Percentiles rank a stretch among this genome's conserved stretches.
phyloP scores from a whole-genome alignment of 2,888 invertebrate genomes.

The Mesorhabditis sp. region DNA sequence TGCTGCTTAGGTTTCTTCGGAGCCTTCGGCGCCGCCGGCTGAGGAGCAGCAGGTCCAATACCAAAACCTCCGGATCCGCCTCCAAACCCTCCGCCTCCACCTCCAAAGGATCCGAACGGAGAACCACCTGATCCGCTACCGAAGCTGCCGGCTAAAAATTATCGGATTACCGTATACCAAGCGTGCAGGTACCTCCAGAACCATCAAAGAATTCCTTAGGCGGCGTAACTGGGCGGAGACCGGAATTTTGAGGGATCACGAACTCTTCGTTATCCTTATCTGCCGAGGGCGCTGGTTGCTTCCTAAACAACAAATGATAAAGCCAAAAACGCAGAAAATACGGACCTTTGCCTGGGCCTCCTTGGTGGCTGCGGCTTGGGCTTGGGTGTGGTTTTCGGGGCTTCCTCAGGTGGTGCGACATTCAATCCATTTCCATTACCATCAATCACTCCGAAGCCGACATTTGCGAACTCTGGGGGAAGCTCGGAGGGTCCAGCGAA shows the following conservation, averaged over 20 bases:
- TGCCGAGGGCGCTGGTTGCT: conserved; percentile 28
- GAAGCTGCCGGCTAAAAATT: conserved; percentile 18
- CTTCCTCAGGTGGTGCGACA: conserved; percentile 23
- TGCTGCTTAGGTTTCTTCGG: conserved; percentile 5
- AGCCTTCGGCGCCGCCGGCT: conserved; percentile 5
- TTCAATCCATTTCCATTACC: conserved; percentile 29
- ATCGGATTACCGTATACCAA: conserved; percentile 11
- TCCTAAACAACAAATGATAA: conserved; percentile 19
- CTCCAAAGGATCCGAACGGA: conserved; percentile 21
- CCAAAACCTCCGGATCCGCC: conserved; percentile 25
- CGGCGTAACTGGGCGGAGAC: conserved; percentile 51
- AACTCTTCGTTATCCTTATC: conserved; percentile 26
- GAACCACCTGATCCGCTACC: conserved; percentile 19
- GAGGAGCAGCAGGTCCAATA: conserved; percentile 13
- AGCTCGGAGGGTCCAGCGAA: conserved; percentile 40
- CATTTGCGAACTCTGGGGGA: conserved; percentile 38
- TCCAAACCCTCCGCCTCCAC: conserved; percentile 23
- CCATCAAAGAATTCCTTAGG: conserved; percentile 50
- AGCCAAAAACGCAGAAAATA: conserved; percentile 15
- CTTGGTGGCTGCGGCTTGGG: conserved; percentile 15
- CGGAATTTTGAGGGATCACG: conserved; percentile 54
- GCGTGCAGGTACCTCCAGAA: conserved; percentile 24
- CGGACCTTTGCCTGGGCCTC: conserved; percentile 17
- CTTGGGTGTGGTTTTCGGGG: conserved; percentile 6
- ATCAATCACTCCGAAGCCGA: conserved; percentile 34